Percentiles rank a stretch among this genome's conserved stretches.
These are phyloP conservation scores for Natrix natrix DNA, from an alignment of 2,797 vertebrate species.

Conservation along the genomic window DNA sequence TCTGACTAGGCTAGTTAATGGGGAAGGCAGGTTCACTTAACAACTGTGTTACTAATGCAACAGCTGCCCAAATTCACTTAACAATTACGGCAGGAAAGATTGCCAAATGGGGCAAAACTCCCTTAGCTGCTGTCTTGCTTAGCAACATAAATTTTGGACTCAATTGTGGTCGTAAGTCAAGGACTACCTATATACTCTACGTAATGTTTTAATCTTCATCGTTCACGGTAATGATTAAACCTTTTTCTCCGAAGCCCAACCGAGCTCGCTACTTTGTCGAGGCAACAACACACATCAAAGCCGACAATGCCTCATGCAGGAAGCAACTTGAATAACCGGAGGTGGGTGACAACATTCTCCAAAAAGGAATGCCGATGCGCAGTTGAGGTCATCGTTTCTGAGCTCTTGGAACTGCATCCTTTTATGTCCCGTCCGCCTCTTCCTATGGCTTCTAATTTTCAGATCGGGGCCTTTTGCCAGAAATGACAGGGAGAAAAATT, in stretches of 20 bases:
- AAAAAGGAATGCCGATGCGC: not conserved
- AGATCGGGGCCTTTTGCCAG: not conserved
- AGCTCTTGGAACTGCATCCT: not conserved
- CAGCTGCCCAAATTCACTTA: not conserved
- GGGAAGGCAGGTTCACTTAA: not conserved
- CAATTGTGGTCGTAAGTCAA: not conserved
- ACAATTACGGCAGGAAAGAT: not conserved
- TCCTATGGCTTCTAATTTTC: not conserved
- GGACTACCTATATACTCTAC: not conserved
- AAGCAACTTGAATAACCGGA: conserved; percentile 57
- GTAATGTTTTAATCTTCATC: not conserved
- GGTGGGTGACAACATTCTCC: conserved; percentile 53
- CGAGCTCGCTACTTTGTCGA: conserved; percentile 48
- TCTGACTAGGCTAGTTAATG: not conserved
- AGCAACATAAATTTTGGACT: not conserved
- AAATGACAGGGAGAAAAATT: not conserved
- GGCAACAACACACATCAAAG: conserved; percentile 52
- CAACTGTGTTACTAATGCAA: not conserved
- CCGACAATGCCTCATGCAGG: conserved; percentile 41
- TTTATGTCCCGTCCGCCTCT: not conserved
- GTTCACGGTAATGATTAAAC: conserved; percentile 43
- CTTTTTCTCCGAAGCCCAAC: conserved; percentile 62
- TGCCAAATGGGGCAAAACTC: not conserved
- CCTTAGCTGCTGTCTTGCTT: not conserved
- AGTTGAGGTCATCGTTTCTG: not conserved